phyloP scores from a whole-genome alignment of 2,113 vertebrate genomes.

The Cairina moschata region DNA sequence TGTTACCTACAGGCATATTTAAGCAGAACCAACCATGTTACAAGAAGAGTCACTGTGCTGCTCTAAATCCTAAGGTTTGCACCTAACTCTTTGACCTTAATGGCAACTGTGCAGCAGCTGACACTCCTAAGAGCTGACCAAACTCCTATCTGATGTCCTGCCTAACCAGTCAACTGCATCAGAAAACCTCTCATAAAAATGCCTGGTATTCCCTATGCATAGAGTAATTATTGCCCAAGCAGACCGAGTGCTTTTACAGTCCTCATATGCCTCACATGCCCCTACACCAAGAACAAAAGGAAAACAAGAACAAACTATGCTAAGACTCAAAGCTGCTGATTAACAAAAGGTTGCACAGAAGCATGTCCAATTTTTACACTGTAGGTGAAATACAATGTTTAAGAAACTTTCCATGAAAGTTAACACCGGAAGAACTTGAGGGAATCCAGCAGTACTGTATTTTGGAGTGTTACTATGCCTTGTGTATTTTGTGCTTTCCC shows the following conservation, averaged over 20 bases:
- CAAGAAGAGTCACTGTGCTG: neutral
- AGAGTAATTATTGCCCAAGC: neutral
- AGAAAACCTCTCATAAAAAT: neutral
- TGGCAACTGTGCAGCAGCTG: neutral
- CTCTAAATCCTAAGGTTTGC: neutral
- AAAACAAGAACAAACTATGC: neutral
- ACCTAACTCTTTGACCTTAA: neutral
- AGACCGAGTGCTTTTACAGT: neutral
- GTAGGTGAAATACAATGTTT: neutral
- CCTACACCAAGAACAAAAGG: neutral
- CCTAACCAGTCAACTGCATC: neutral
- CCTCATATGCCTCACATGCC: neutral
- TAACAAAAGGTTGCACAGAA: neutral
- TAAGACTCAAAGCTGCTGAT: neutral
- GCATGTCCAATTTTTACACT: neutral
- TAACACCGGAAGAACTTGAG: neutral
- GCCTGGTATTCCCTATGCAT: neutral
- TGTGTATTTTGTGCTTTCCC: neutral
- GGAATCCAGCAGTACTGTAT: neutral
- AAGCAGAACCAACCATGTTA: fast-evolving
- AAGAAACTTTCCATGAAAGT: neutral
- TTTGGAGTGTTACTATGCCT: neutral
- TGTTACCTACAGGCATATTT: neutral
- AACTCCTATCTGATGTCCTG: neutral
- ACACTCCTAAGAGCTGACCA: fast-evolving